A percentile compares a stretch with the other conserved stretches of the same genome.
Evolutionary conservation across 2,113 vertebrate genomes (phyloP).

Genomic region (Aspidoscelis tigris): DNA sequence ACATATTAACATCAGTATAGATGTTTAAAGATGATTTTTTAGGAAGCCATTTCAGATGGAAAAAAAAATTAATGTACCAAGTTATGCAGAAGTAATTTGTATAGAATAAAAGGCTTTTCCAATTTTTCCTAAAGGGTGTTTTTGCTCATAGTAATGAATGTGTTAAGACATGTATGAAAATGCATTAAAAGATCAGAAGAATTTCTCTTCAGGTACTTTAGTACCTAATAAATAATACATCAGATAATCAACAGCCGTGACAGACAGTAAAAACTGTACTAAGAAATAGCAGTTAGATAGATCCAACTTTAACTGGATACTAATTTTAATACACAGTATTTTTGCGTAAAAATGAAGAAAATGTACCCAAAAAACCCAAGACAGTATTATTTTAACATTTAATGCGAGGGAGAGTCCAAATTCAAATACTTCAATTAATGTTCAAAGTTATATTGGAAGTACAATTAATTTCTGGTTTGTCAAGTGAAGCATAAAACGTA

Average conservation of each 20-base stretch:
- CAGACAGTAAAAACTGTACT: conserved; percentile 32
- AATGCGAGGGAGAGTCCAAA: not conserved
- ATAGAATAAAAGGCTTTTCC: conserved; percentile 41
- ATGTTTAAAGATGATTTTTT: conserved; percentile 5
- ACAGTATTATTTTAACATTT: conserved; percentile 46
- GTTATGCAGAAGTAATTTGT: conserved; percentile 12
- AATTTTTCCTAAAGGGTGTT: conserved; percentile 45
- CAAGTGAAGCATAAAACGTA: not conserved
- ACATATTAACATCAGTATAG: not conserved
- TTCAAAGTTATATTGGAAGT: fast-evolving
- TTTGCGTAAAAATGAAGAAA: conserved; percentile 46
- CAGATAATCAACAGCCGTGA: conserved; percentile 48
- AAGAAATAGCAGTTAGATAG: conserved; percentile 33
- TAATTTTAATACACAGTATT: conserved; percentile 42
- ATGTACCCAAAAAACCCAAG: not conserved
- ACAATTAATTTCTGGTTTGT: fast-evolving
- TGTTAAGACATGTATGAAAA: conserved; percentile 57
- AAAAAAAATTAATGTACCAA: conserved; percentile 26
- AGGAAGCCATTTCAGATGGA: conserved; percentile 1
- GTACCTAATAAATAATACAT: conserved; percentile 60
- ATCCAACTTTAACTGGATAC: conserved; percentile 39
- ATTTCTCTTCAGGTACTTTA: conserved; percentile 61
- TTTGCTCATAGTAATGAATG: conserved; percentile 42
- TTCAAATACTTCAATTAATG: conserved; percentile 43
- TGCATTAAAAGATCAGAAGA: conserved; percentile 59